Evolutionary conservation across 2,113 vertebrate genomes (phyloP).

Genomic region (Lota lota): DNA sequence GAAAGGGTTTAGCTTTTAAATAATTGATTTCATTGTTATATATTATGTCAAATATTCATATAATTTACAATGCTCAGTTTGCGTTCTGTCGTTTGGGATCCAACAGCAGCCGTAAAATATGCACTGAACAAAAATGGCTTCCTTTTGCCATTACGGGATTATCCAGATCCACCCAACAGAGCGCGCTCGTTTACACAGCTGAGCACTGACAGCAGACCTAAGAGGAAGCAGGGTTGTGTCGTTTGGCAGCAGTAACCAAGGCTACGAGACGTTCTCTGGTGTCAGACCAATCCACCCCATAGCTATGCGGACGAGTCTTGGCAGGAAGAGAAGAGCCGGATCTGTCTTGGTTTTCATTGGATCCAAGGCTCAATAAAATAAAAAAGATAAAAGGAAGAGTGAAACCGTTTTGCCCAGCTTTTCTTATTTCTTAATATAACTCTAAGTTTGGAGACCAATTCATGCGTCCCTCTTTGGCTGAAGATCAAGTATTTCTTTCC

Average conservation of each 20-base stretch:
- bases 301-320: constrained; percentile 41
- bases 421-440: too few relatives aligned
- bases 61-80: too few relatives aligned
- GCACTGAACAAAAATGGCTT: constrained; percentile 9
- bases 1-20: too few relatives aligned
- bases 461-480: too few relatives aligned
- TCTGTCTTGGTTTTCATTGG: constrained; percentile 20
- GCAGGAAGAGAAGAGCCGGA: constrained; percentile 27
- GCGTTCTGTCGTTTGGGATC: not conserved
- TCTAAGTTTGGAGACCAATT: too few relatives aligned
- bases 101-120: too few relatives aligned
- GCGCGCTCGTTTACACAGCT: constrained; percentile 39
- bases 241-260: constrained; percentile 45
- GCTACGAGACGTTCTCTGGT: constrained; percentile 45
- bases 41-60: too few relatives aligned
- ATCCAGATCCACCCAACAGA: constrained; percentile 31
- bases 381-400: constrained; percentile 11
- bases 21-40: too few relatives aligned
- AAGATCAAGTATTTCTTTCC: too few relatives aligned
- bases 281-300: constrained; percentile 37
- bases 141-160: constrained; percentile 17
- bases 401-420: too few relatives aligned
- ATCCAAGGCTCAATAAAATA: constrained; percentile 27
- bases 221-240: constrained; percentile 57
- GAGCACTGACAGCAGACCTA: constrained; percentile 24